Conservation (phyloP, 2,113 vertebrate species). For the Eulacestoma nigropectus region DNA sequence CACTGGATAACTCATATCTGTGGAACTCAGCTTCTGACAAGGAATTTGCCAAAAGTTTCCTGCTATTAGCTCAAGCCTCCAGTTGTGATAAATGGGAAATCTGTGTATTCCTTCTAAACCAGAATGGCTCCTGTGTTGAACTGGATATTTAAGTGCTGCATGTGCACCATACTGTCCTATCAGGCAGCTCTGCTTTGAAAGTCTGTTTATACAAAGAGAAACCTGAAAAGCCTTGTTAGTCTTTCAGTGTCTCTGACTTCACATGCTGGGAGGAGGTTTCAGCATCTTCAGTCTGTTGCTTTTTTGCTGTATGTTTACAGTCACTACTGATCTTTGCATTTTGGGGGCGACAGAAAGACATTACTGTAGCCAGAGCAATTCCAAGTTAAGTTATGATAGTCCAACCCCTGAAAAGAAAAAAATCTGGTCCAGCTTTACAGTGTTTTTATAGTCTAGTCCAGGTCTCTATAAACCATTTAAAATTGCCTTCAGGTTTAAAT, state of each 20-base stretch:
- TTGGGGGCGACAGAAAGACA: background rate
- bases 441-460: constrained; percentile 53
- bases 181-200: background rate
- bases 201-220: background rate
- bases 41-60: background rate
- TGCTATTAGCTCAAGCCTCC: background rate
- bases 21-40: background rate
- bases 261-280: background rate
- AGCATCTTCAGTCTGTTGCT: background rate
- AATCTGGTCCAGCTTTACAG: background rate
- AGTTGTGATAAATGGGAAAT: background rate
- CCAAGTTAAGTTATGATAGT: background rate
- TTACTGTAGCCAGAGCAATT: background rate
- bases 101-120: background rate
- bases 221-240: background rate
- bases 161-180: background rate
- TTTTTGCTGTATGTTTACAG: background rate
- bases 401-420: background rate
- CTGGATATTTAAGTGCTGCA: background rate
- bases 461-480: constrained; percentile 53
- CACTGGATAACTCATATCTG: background rate
- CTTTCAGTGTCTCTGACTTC: background rate
- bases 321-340: background rate
- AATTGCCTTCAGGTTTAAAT: constrained; percentile 28
- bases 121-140: background rate